Evolutionary conservation across 2,797 vertebrate genomes (phyloP).

Genomic region (Neopelma chrysocephalum): DNA sequence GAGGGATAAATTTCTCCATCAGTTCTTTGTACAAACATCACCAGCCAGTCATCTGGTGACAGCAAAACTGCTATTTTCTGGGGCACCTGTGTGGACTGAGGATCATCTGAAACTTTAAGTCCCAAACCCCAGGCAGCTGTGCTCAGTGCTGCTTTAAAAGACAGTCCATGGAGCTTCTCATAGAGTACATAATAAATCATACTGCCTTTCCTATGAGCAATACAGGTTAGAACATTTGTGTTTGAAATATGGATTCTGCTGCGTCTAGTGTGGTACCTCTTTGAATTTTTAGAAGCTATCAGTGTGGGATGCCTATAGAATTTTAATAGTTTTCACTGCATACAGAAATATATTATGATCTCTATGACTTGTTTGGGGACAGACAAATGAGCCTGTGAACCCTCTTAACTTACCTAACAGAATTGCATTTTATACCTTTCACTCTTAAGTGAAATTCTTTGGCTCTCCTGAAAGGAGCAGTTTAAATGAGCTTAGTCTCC

Average conservation of each 20-base stretch:
- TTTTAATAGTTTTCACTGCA: not conserved
- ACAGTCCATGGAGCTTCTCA: not conserved
- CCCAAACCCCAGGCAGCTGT: not conserved
- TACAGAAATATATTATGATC: not conserved
- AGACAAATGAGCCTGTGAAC: not conserved
- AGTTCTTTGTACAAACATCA: not conserved
- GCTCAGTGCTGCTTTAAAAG: not conserved
- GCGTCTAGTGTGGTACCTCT: not conserved
- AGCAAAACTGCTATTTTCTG: not conserved
- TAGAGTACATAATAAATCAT: not conserved
- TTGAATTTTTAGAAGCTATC: not conserved
- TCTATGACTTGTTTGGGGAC: not conserved
- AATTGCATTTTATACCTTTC: not conserved
- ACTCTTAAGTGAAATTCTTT: not conserved
- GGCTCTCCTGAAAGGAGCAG: not conserved
- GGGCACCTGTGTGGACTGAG: fast-evolving
- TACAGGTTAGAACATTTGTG: not conserved
- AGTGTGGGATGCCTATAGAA: not conserved
- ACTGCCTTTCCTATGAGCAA: not conserved
- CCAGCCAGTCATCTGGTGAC: not conserved
- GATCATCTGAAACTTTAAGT: not conserved
- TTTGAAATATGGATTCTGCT: not conserved
- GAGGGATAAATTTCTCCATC: not conserved
- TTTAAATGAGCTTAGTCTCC: not conserved
- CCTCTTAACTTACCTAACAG: not conserved